Evolutionary conservation across 2,113 vertebrate genomes (phyloP).

Genomic region (Peromyscus californicus): DNA sequence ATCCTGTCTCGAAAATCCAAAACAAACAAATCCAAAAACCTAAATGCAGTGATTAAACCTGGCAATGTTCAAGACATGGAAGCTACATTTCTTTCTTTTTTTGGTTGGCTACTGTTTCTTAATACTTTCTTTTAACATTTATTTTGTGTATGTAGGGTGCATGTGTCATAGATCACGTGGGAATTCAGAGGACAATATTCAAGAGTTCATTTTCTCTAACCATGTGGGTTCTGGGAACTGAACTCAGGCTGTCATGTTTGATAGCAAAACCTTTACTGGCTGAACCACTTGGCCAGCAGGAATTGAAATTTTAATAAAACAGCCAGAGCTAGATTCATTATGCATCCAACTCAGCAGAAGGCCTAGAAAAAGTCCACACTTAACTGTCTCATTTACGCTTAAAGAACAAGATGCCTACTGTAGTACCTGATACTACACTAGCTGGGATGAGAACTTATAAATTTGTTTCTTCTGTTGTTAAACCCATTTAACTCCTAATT

Average conservation of each 20-base stretch:
- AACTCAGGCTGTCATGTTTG: not conserved
- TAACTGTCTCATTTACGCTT: not conserved
- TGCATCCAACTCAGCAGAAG: not conserved
- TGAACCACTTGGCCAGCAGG: not conserved
- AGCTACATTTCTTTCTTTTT: not conserved
- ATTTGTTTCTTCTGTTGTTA: not conserved
- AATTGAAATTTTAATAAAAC: not conserved
- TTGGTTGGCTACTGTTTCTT: too few relatives aligned
- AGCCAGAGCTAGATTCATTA: conserved; percentile 5
- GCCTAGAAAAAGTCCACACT: conserved; percentile 11
- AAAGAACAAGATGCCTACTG: not conserved
- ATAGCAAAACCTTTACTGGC: not conserved
- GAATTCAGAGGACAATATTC: not conserved
- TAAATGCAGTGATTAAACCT: not conserved
- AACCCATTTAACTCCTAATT: not conserved
- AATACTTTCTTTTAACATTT: not conserved
- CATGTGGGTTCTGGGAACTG: not conserved
- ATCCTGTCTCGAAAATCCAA: too few relatives aligned
- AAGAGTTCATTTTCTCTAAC: not conserved
- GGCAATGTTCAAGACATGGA: not conserved
- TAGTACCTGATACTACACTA: not conserved
- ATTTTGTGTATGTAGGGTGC: not conserved
- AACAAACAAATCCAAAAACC: not conserved
- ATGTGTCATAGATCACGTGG: not conserved
- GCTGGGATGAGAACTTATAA: not conserved